Evolutionary conservation across 2,113 vertebrate species (phyloP), one percentile per base, ranked within the genome.

Genomic region (Callaeas wilsoni): DNA sequence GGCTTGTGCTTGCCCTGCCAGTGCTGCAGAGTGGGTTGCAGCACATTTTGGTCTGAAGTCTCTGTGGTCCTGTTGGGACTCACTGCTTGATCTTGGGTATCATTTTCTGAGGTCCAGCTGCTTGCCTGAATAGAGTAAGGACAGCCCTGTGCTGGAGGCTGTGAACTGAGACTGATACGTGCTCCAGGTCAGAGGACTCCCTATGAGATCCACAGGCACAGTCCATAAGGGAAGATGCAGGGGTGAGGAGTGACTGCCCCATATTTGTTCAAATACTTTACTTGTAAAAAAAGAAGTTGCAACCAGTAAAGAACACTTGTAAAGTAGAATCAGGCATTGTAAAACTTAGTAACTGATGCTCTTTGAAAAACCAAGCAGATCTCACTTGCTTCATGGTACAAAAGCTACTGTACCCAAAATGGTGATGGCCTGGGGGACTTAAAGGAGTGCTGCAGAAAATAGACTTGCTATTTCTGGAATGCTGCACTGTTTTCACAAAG

Each of bases 391-490:
- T 75, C 23, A 4, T 74, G 84, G 56, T 64, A 78, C 64, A 52
- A 63, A 93, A 94, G 55, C 88, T 64, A 35, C 90, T 35, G 37
- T 74, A 77, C 22, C 29, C 0, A 0, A 1, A 27, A 37, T 2
- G 8, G 21, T 47, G 55, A 53, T 93, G 71, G 70, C 90, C 69
- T 82, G 44, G 53, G 33, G 77, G 44, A 84, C 46, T 86, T 29
- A 86, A 89, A 7, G 4, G 69, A 78, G 67, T 25, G 84, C 68
- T 93, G 79, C 81, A 94, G 88, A 92, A 94, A 96, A 87, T 87
- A 91, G 80, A 94, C 32, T 65, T 83, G 87, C 91, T 94, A 84
- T 93, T 97, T 94, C 91, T 95, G 84, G 90, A 94, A 90, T 93
- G 93, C 87, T 90, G 60, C 8, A 5, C 87, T 76, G 35, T 88